Base-by-base conservation (phyloP, 2,113 vertebrate genomes). In the Rhegmatorhina hoffmannsi region DNA sequence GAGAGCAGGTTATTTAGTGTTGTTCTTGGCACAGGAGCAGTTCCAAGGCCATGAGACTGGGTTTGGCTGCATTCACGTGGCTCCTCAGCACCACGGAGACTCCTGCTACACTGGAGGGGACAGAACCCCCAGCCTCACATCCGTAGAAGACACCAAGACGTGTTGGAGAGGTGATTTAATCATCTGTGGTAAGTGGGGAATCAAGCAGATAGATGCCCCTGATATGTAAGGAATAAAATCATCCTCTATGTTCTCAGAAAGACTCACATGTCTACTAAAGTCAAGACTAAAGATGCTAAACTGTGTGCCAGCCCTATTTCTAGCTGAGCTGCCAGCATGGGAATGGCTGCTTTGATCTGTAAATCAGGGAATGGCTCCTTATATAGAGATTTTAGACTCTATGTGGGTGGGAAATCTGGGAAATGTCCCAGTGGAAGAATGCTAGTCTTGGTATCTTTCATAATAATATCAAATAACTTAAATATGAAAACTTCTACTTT, bases 1-100 rank as follows among this genome's bases (percentile, higher is more conserved):
- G 84, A 94, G 84, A 96, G 85, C 95, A 97, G 95, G 95, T 97
- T 97, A 90, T 97, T 96, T 97, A 79, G 94, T 97, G 92, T 95
- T 97, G 84, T 68, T 97, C 84, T 97, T 97, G 96, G 96, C 77
- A 3, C 6, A 0, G 84, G 50, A 77, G 85, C 5, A 1, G 66
- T 55, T 96, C 58, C 4, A 47, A 94, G 93, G 73, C 81, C 76
- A 76, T 5, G 8, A 90, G 89, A 21, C 49, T 87, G 62, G 21
- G 11, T 77, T 96, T 96, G 90, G 93, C 96, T 91, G 77, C 6
- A 10, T 67, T 81, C 66, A 83, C 52, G 2, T 2, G 19, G 67
- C 34, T 70, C 63, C 73, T 82, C 3, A 13, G 72, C 81, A 79
- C 87, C 85, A 80, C 4, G 10, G 86, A 76, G 68, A 62, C 67